Evolutionary conservation across 2,113 vertebrate species (phyloP).

Genomic region (Phasianus colchicus): DNA sequence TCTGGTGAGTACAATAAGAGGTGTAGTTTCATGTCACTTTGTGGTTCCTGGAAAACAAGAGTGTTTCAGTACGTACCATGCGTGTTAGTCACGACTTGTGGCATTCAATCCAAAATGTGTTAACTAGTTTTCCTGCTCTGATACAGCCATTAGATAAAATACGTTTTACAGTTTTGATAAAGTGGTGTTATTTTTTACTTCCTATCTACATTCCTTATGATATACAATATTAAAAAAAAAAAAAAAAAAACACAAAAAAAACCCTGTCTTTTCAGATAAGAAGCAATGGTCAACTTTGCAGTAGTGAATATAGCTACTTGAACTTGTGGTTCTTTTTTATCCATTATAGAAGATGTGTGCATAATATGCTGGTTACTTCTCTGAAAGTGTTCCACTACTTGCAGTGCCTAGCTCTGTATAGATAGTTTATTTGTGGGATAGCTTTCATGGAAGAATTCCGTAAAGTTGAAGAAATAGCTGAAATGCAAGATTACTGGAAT

Average conservation of each 20-base stretch:
- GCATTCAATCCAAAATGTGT: constrained; percentile 11
- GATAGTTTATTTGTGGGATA: constrained; percentile 57
- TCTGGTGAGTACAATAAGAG: constrained; percentile 69
- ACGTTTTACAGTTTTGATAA: constrained; percentile 27
- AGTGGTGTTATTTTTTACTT: constrained; percentile 31
- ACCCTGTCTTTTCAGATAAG: neutral
- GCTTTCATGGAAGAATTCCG: constrained; percentile 33
- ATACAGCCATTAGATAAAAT: constrained; percentile 45
- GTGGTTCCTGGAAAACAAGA: constrained; percentile 68
- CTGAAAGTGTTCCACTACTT: constrained; percentile 23
- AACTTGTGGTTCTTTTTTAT: neutral
- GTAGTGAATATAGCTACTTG: neutral
- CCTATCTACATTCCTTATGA: neutral
- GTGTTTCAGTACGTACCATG: constrained; percentile 44
- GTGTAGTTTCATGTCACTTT: constrained; percentile 50
- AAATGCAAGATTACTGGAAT: neutral
- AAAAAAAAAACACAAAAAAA: no score
- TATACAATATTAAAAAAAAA: neutral
- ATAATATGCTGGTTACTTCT: neutral
- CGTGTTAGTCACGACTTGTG: constrained; percentile 30
- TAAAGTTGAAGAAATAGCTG: constrained; percentile 28
- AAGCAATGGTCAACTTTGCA: neutral
- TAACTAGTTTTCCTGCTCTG: constrained; percentile 35
- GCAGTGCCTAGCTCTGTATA: constrained; percentile 23
- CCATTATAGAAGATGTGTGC: neutral